Evolutionary conservation across 2,888 invertebrate genomes (phyloP).

Genomic region (Agrochola litura): DNA sequence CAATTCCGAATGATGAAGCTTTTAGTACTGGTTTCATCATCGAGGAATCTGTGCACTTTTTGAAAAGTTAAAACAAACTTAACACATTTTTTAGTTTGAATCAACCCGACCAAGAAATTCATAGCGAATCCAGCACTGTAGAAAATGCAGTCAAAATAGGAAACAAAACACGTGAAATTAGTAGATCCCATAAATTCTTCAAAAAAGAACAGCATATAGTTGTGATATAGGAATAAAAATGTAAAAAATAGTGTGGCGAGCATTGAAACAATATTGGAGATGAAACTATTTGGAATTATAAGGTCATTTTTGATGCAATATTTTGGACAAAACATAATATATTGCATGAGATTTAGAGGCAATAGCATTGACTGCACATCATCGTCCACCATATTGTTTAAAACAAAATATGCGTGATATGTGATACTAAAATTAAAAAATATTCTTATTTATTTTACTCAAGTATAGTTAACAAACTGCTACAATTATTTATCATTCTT

Average conservation of each 20-base stretch:
- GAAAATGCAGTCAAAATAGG: conserved; percentile 3
- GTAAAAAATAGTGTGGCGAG: not conserved
- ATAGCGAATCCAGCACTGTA: conserved; percentile 15
- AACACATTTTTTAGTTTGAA: not conserved
- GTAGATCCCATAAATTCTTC: not conserved
- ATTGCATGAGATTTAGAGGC: conserved; percentile 27
- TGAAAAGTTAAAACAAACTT: conserved; percentile 28
- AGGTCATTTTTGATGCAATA: conserved; percentile 19
- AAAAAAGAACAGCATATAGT: not conserved
- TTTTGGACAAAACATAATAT: conserved; percentile 23
- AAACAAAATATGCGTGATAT: conserved; percentile 18
- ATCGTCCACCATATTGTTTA: conserved; percentile 6
- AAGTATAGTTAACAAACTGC: no score
- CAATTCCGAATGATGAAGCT: conserved; percentile 8
- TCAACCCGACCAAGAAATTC: not conserved
- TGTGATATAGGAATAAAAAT: not conserved
- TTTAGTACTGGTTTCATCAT: not conserved
- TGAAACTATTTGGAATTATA: not conserved
- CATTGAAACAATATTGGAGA: not conserved
- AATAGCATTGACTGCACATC: conserved; percentile 23
- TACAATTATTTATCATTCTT: no score
- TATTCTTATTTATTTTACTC: no score
- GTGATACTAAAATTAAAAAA: no score
- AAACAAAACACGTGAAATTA: not conserved
- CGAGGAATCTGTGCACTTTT: conserved; percentile 18